These are phyloP conservation scores for Thyatira batis DNA, from an alignment of 2,888 invertebrate species.

Conservation along the genomic window DNA sequence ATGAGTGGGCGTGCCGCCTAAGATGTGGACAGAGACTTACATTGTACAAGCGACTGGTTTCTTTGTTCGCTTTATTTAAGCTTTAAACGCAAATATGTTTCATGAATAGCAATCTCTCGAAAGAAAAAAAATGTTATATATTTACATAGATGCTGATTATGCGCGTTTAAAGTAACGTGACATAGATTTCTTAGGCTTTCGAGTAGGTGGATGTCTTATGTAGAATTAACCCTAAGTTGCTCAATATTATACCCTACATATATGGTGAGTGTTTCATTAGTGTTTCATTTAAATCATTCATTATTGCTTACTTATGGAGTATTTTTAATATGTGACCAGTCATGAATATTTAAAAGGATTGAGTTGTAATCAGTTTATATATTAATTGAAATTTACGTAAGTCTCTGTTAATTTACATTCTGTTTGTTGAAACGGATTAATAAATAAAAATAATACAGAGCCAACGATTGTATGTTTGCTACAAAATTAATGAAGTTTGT, in stretches of 20 bases:
- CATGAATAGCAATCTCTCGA: neutral
- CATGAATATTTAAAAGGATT: constrained; percentile 17
- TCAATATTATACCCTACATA: too few relatives aligned
- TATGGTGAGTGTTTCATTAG: too few relatives aligned
- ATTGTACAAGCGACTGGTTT: too few relatives aligned
- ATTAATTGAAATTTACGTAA: constrained; percentile 30
- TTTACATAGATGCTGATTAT: neutral
- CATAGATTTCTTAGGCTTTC: too few relatives aligned
- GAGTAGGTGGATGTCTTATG: too few relatives aligned
- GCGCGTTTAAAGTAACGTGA: neutral
- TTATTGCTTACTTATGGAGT: too few relatives aligned
- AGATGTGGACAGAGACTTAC: too few relatives aligned
- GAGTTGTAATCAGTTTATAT: constrained; percentile 15
- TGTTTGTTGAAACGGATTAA: constrained; percentile 14
- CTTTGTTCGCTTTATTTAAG: too few relatives aligned
- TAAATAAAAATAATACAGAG: constrained; percentile 15
- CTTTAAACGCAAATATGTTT: neutral
- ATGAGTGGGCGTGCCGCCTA: too few relatives aligned
- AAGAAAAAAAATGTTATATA: neutral
- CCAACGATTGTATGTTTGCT: constrained; percentile 17
- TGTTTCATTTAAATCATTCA: too few relatives aligned
- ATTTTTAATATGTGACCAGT: too few relatives aligned
- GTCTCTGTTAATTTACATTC: constrained; percentile 20
- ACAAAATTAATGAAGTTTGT: constrained; percentile 24
- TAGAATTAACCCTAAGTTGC: too few relatives aligned